phyloP scores from a whole-genome alignment of 2,888 invertebrate species.

The Noctua janthina region DNA sequence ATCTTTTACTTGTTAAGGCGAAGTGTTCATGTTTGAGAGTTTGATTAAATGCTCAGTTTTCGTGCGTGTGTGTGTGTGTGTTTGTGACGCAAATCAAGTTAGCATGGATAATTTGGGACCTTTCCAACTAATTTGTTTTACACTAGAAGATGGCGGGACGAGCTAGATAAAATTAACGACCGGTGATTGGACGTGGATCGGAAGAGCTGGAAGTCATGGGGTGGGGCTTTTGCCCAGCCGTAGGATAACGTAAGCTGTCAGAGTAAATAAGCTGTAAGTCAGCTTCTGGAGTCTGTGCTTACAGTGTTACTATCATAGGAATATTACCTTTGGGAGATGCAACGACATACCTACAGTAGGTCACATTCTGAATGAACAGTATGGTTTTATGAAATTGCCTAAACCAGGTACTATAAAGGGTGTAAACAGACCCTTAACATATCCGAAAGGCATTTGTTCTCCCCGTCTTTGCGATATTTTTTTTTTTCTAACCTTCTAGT shows the following conservation, averaged over 20 bases:
- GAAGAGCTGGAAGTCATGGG: background rate
- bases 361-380: background rate
- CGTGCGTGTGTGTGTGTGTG: background rate
- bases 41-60: background rate
- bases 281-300: no score
- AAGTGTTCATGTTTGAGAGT: slow-evolving; percentile 24
- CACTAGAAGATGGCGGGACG: background rate
- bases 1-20: slow-evolving; percentile 67
- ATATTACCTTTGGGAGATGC: background rate
- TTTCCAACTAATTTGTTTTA: background rate
- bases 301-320: background rate
- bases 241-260: background rate
- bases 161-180: background rate
- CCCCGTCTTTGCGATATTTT: no score
- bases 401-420: background rate
- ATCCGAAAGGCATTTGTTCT: no score
- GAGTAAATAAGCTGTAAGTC: background rate
- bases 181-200: background rate
- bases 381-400: no score
- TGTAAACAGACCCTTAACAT: no score
- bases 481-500: no score
- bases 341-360: background rate
- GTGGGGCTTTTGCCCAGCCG: background rate
- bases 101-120: background rate
- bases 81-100: background rate